phyloP scores from a whole-genome alignment of 2,797 vertebrate species.

The Sebastes oblongus region DNA sequence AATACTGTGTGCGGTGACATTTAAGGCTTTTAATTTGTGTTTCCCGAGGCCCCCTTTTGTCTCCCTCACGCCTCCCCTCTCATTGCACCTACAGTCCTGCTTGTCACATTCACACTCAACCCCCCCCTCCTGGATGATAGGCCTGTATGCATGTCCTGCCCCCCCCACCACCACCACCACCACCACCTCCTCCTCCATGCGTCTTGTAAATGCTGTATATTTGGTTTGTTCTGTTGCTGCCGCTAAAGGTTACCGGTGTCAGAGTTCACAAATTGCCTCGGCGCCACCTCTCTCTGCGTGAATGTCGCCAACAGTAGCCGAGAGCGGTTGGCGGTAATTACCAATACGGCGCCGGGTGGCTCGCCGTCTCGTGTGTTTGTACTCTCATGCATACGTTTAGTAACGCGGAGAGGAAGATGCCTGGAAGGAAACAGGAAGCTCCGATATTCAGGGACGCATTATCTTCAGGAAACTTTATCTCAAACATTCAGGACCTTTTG shows the following conservation, averaged over 20 bases:
- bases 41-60: conserved; percentile 73
- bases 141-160: conserved; percentile 62
- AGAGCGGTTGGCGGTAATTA: conserved; percentile 83
- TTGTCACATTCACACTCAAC: conserved; percentile 28
- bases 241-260: conserved; percentile 95
- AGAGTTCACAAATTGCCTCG: conserved; percentile 98
- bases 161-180: conserved; percentile 64
- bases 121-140: conserved; percentile 15
- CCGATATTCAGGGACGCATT: not conserved
- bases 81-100: conserved; percentile 43
- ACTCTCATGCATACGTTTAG: conserved; percentile 37
- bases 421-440: not conserved
- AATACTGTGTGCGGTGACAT: conserved; percentile 98
- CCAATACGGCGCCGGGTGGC: conserved; percentile 12
- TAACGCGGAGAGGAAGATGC: not conserved
- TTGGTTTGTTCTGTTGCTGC: conserved; percentile 82
- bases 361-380: conserved; percentile 26
- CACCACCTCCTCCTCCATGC: conserved; percentile 36
- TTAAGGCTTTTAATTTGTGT: conserved; percentile 99
- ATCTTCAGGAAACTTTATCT: not conserved
- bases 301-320: conserved; percentile 81
- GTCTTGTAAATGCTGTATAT: conserved; percentile 83
- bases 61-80: conserved; percentile 63
- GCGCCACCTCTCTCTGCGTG: conserved; percentile 70
- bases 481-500: too few species aligned